Evolutionary conservation across 2,797 vertebrate species (phyloP).

Genomic region (Brachymystax lenok): DNA sequence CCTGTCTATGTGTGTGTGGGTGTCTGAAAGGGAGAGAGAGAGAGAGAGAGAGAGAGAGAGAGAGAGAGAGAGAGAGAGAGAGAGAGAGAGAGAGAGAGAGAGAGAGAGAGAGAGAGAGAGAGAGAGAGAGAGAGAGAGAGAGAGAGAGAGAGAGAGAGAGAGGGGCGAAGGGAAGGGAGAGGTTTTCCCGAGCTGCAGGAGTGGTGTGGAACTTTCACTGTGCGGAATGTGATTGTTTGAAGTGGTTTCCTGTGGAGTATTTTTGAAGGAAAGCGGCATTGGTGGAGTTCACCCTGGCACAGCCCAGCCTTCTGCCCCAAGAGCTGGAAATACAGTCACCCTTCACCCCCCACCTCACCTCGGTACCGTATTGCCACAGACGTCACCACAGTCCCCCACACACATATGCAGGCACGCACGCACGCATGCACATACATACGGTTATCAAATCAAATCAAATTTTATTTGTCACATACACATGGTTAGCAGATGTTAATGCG

Average conservation of each 20-base stretch:
- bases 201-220: slow-evolving; percentile 54
- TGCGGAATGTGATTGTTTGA: slow-evolving; percentile 62
- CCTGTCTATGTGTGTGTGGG: slow-evolving; percentile 1
- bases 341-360: slow-evolving; percentile 19
- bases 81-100: slow-evolving; percentile 9
- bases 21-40: too few relatives aligned
- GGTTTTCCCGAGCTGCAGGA: slow-evolving; percentile 60
- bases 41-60: too few relatives aligned
- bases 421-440: neutral
- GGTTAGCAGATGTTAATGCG: too few relatives aligned
- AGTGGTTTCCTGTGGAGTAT: slow-evolving; percentile 63
- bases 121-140: neutral
- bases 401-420: neutral
- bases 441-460: neutral
- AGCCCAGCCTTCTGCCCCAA: slow-evolving; percentile 38
- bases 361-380: slow-evolving; percentile 12
- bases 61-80: neutral
- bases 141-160: slow-evolving; percentile 8
- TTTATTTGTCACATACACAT: too few relatives aligned
- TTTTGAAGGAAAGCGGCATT: slow-evolving; percentile 57
- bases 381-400: slow-evolving; percentile 5
- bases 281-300: slow-evolving; percentile 47
- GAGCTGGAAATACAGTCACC: slow-evolving; percentile 36
- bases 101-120: slow-evolving; percentile 19
- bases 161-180: slow-evolving; percentile 55